Conservation (phyloP, 2,888 invertebrate genomes). For the Ferrisia virgata region DNA sequence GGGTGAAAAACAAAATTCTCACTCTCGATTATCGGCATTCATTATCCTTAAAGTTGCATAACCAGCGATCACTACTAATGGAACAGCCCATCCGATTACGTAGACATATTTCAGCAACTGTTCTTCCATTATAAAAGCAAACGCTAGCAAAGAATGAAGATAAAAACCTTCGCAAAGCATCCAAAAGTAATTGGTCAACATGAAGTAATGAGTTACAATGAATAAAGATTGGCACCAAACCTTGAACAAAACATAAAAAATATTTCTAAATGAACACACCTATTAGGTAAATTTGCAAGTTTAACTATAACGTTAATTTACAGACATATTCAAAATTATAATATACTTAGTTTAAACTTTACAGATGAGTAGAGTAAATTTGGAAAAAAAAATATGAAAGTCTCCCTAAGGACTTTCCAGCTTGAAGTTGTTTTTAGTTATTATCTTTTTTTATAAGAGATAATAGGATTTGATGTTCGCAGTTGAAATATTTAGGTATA, state of each 20-base stretch:
- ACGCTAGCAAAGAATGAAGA: constrained; percentile 87
- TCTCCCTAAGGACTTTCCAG: neutral
- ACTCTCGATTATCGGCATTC: constrained; percentile 59
- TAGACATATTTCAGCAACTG: constrained; percentile 78
- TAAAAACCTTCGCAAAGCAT: constrained; percentile 95
- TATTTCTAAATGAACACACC: too few species aligned
- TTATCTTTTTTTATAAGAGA: neutral
- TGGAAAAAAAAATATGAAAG: neutral
- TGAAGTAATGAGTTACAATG: constrained; percentile 79
- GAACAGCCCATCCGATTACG: constrained; percentile 80
- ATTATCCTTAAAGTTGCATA: constrained; percentile 62
- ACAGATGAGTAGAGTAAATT: neutral
- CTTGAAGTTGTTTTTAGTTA: neutral
- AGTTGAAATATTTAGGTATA: neutral
- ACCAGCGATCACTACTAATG: constrained; percentile 64
- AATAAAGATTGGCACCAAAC: constrained; percentile 77
- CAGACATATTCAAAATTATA: too few species aligned
- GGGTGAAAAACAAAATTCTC: too few species aligned
- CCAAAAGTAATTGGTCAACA: constrained; percentile 92
- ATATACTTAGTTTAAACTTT: neutral
- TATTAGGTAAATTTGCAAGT: too few species aligned
- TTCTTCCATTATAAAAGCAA: constrained; percentile 86
- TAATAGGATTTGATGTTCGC: neutral
- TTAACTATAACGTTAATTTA: too few species aligned
- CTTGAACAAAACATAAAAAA: constrained; percentile 56